Evolutionary conservation across 2,113 vertebrate species (phyloP).

Genomic region (Anthoscopus minutus): DNA sequence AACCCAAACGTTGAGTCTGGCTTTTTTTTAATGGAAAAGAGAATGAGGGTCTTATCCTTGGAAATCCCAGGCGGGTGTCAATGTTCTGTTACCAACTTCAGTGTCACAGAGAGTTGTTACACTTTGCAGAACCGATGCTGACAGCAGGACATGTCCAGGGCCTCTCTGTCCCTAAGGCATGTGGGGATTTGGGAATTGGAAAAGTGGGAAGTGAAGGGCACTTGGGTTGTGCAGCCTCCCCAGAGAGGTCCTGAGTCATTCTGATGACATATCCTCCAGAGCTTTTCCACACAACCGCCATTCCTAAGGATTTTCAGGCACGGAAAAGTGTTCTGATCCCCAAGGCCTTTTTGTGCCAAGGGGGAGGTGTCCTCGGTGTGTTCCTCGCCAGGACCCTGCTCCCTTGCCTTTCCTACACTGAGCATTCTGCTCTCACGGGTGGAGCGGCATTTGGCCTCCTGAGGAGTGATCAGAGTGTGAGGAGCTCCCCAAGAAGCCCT

Average conservation of each 20-base stretch:
- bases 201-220: neutral
- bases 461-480: neutral
- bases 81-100: neutral
- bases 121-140: neutral
- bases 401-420: neutral
- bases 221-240: neutral
- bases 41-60: neutral
- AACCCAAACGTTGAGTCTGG: neutral
- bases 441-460: fast-evolving
- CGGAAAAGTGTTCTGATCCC: neutral
- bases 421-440: neutral
- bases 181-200: neutral
- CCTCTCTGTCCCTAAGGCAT: neutral
- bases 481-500: neutral
- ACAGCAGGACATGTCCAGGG: neutral
- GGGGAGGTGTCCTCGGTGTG: fast-evolving
- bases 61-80: neutral
- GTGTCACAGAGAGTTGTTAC: neutral
- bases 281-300: neutral
- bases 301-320: neutral
- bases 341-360: neutral
- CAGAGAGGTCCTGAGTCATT: neutral
- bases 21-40: neutral
- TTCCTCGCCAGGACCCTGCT: neutral
- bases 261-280: neutral